phyloP scores from a whole-genome alignment of 1,140 invertebrate genomes.

The Drosophila parabipectinata region DNA sequence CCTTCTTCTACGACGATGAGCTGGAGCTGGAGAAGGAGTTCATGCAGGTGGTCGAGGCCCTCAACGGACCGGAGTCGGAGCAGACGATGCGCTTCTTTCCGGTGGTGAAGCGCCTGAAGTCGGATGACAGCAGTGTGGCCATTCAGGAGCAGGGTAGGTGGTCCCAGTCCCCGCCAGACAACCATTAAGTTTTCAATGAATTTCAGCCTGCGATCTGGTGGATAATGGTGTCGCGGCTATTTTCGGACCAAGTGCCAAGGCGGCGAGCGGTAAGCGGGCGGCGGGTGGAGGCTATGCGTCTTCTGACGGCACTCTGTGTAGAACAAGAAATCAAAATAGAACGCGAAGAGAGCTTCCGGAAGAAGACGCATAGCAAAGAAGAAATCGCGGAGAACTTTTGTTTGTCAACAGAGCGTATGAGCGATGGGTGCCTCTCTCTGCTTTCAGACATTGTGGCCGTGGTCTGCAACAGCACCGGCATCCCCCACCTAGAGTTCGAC shows the following conservation, averaged over 20 bases:
- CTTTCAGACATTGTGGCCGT: conserved; percentile 86
- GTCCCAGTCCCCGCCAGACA: not conserved
- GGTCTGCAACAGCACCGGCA: conserved; percentile 88
- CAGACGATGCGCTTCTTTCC: conserved; percentile 41
- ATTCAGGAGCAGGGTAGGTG: conserved; percentile 67
- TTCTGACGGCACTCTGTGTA: conserved; percentile 39
- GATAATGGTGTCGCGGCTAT: conserved; percentile 90
- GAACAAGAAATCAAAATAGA: conserved; percentile 64
- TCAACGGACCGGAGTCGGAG: conserved; percentile 67
- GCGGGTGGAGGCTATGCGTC: not conserved
- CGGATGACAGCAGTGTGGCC: conserved; percentile 57
- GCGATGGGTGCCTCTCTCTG: not conserved
- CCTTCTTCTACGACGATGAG: conserved; percentile 84
- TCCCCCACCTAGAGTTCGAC: conserved; percentile 87
- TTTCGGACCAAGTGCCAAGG: conserved; percentile 89
- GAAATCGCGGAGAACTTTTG: conserved; percentile 29
- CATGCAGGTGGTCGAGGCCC: conserved; percentile 78
- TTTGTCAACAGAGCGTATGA: conserved; percentile 52
- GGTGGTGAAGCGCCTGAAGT: conserved; percentile 54
- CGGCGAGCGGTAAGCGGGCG: conserved; percentile 84
- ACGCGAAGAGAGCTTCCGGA: conserved; percentile 8
- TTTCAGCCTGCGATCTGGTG: conserved; percentile 85
- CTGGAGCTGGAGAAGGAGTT: conserved; percentile 84
- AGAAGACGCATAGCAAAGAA: not conserved
- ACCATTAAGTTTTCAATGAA: not conserved